phyloP scores from a whole-genome alignment of 2,797 vertebrate genomes.

The Micrastur ruficollis region DNA sequence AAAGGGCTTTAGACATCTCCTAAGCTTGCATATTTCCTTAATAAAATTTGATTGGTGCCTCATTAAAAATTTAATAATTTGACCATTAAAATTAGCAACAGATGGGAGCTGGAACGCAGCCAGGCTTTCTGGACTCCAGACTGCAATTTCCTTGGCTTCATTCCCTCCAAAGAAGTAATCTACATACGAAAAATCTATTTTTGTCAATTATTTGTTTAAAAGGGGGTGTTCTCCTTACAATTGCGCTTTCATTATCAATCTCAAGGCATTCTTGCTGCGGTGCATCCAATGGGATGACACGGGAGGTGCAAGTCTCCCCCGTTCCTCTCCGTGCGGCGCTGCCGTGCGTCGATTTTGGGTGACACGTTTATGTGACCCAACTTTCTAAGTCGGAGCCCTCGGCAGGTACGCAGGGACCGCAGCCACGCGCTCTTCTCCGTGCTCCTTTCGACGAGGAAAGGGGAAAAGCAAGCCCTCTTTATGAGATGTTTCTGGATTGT shows the following conservation, averaged over 20 bases:
- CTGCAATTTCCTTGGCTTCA: neutral
- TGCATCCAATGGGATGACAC: neutral
- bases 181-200: slow-evolving; percentile 47
- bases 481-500: neutral
- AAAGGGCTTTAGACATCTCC: neutral
- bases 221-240: neutral
- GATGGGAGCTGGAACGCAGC: slow-evolving; percentile 38
- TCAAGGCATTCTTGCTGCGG: neutral
- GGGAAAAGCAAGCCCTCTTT: neutral
- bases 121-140: slow-evolving; percentile 13
- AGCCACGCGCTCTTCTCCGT: neutral
- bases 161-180: neutral
- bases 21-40: neutral
- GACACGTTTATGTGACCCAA: accelerated
- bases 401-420: neutral
- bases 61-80: slow-evolving; percentile 59
- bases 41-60: slow-evolving; percentile 31
- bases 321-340: neutral
- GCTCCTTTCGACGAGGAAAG: neutral
- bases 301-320: neutral
- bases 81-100: slow-evolving; percentile 49
- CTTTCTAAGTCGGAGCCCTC: neutral
- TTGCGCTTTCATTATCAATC: neutral
- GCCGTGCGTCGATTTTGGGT: accelerated
- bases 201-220: neutral